Conservation (phyloP, 2,113 vertebrate genomes). For the Rhinolophus sinicus region DNA sequence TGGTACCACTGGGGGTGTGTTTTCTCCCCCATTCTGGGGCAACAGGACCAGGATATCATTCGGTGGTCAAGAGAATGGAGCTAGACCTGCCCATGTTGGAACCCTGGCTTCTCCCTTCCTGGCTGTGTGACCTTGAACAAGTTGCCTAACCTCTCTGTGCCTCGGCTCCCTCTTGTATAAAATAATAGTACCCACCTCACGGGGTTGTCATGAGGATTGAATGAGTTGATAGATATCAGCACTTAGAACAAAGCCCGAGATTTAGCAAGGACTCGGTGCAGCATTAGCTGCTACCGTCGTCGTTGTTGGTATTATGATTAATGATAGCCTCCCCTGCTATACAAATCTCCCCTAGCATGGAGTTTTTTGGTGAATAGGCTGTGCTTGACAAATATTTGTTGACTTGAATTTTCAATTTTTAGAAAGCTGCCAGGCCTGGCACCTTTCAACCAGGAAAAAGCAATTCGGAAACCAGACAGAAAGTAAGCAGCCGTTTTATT, state of each 20-base stretch:
- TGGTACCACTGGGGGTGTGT: neutral
- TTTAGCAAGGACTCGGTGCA: neutral
- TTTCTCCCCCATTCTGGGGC: fast-evolving
- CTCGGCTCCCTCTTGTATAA: neutral
- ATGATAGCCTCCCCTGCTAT: neutral
- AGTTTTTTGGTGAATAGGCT: neutral
- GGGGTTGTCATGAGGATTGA: fast-evolving
- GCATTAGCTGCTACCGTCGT: neutral
- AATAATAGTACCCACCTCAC: fast-evolving
- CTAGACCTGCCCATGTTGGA: neutral
- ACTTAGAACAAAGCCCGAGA: neutral
- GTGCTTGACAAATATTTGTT: slow-evolving; percentile 73
- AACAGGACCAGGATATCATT: fast-evolving
- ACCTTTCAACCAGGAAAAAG: slow-evolving; percentile 71
- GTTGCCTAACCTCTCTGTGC: neutral
- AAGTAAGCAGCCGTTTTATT: slow-evolving; percentile 76
- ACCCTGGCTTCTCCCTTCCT: neutral
- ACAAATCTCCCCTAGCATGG: neutral
- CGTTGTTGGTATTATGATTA: neutral
- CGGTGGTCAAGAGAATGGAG: neutral
- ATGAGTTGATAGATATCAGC: fast-evolving
- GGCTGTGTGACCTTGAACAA: neutral
- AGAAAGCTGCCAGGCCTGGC: slow-evolving; percentile 69
- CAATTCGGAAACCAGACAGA: slow-evolving; percentile 78
- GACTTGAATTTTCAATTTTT: slow-evolving; percentile 59